Evolutionary conservation across 2,888 invertebrate genomes (phyloP), one percentile per base, ranked within the genome.

Genomic region (Conomelus anceps): DNA sequence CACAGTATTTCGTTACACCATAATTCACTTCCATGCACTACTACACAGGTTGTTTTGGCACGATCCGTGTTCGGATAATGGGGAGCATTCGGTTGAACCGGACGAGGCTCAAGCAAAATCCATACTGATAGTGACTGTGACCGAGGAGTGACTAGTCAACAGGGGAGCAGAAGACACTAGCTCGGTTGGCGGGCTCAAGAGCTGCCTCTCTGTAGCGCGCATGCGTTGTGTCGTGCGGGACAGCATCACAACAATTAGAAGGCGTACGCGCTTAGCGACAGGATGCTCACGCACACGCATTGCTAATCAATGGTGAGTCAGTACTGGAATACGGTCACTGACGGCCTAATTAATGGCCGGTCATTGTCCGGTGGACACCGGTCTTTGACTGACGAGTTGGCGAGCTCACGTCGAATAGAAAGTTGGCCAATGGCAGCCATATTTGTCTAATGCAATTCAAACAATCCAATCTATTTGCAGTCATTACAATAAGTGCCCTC

Each of bases 91-190:
- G n/a, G 63, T n/a, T 63, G 20, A 63, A 85, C 85, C 22, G 22
- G 63, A 63, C 63, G n/a, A n/a, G n/a, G 7, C n/a, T n/a, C n/a
- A n/a, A n/a, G 41, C 87, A 87, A 87, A 87, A 87, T 87, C 87
- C 41, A 87, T 87, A 87, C 87, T 85, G 85, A 85, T 13, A 87
- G 26, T 87, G 87, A 34, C 11, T n/a, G 22, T 41, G 63, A 13
- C 63, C 17, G 34, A 17, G 34, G 13, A 34, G 11, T 34, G 34
- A 63, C 63, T 63, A n/a, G n/a, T n/a, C n/a, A n/a, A n/a, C n/a
- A n/a, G 13, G 85, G 9, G 22, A 85, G n/a, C 85, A 11, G 63
- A 63, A 6, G 63, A 6, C 13, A 63, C n/a, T n/a, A n/a, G n/a
- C n/a, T n/a, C n/a, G 41, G 34, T 22, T 17, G 7, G 24, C 24